Conservation (phyloP, 2,888 invertebrate species). For the Halictus quadricinctus region DNA sequence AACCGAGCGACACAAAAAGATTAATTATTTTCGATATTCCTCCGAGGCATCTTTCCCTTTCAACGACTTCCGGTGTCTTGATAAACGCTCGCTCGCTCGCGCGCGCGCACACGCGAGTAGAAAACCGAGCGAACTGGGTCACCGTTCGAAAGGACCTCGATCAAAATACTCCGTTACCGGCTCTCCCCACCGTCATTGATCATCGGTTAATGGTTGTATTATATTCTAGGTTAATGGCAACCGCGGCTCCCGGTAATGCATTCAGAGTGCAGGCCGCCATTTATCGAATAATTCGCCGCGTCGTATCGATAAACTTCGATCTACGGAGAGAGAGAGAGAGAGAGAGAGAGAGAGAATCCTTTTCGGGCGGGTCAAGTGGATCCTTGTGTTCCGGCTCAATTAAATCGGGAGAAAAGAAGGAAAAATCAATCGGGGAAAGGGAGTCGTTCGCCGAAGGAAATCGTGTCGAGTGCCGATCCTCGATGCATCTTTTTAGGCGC, state of each 20-base stretch:
- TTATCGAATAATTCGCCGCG: constrained; percentile 24
- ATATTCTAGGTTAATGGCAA: constrained; percentile 60
- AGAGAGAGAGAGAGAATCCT: background rate
- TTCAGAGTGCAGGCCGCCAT: constrained; percentile 46
- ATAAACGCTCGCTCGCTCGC: background rate
- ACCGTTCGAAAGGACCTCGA: constrained; percentile 46
- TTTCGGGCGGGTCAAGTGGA: constrained; percentile 14
- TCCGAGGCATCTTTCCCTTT: constrained; percentile 58
- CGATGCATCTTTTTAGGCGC: constrained; percentile 4
- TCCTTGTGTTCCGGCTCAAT: constrained; percentile 6
- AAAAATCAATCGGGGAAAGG: background rate
- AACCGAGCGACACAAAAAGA: background rate
- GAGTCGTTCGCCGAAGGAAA: background rate
- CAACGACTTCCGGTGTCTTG: constrained; percentile 52
- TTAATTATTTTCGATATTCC: constrained; percentile 53
- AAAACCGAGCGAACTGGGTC: constrained; percentile 46
- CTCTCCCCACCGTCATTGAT: constrained; percentile 39
- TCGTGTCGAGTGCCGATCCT: constrained; percentile 45
- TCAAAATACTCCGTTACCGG: constrained; percentile 43
- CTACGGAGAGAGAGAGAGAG: background rate
- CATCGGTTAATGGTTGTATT: constrained; percentile 52
- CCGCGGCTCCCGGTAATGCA: constrained; percentile 49
- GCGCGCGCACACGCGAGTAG: background rate
- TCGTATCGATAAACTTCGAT: background rate
- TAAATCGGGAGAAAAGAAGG: background rate